Percentiles rank a stretch among this genome's conserved stretches.
phyloP scores from a whole-genome alignment of 2,797 vertebrate species.

The Hemitrygon akajei region DNA sequence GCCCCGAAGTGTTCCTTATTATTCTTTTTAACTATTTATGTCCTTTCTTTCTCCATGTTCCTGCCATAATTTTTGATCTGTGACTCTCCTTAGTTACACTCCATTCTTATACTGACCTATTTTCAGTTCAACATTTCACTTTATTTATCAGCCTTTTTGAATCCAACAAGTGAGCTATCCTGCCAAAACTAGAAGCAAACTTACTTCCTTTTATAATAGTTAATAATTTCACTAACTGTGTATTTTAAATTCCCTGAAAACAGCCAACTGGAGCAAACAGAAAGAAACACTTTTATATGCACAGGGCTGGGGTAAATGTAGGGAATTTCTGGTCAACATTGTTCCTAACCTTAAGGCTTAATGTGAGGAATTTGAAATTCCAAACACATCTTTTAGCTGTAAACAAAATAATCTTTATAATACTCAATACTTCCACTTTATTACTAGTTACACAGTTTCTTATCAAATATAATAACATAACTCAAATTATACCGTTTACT shows the following conservation, averaged over 20 bases:
- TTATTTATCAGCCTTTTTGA: not conserved
- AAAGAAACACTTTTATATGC: not conserved
- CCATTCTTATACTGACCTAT: not conserved
- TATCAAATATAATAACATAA: not conserved
- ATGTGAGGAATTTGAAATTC: not conserved
- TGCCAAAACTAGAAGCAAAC: not conserved
- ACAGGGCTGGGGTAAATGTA: not conserved
- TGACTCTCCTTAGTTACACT: not conserved
- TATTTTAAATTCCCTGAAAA: not conserved
- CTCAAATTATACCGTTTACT: not conserved
- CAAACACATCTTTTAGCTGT: not conserved
- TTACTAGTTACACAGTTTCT: not conserved
- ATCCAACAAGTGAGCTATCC: not conserved
- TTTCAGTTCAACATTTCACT: not conserved
- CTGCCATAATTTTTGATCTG: not conserved
- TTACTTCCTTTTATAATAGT: not conserved
- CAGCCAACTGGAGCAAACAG: no score
- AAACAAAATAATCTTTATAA: not conserved
- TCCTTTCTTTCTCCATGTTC: not conserved
- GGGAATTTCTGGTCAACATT: not conserved
- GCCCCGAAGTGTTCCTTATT: not conserved
- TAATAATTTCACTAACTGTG: not conserved
- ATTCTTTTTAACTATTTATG: not conserved
- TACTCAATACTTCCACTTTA: not conserved
- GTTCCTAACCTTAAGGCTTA: not conserved